Conservation (phyloP, 2,113 vertebrate genomes). For the Galeopterus variegatus region DNA sequence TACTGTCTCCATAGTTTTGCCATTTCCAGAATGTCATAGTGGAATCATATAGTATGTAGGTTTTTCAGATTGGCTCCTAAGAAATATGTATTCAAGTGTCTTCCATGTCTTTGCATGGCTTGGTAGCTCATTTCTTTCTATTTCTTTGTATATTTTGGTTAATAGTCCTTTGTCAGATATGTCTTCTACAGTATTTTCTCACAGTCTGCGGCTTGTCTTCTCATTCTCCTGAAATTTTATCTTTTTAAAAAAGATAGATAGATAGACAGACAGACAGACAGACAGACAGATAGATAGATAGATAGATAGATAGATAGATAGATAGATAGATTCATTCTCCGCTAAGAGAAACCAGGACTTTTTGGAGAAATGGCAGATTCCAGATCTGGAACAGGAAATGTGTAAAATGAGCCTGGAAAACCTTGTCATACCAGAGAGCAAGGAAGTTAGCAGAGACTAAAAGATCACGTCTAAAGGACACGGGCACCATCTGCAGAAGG, state of each 20-base stretch:
- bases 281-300: not conserved
- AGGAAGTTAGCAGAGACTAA: not conserved
- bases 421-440: not conserved
- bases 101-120: not conserved
- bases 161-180: not conserved
- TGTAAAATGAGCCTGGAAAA: not conserved
- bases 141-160: conserved; percentile 58
- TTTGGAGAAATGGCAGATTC: not conserved
- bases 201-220: not conserved
- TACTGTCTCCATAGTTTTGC: not conserved
- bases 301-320: not conserved
- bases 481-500: not conserved
- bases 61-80: conserved; percentile 10
- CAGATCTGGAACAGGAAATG: not conserved
- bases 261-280: not conserved
- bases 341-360: not conserved
- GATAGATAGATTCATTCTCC: not conserved
- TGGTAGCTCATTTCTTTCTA: not conserved
- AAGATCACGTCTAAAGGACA: not conserved
- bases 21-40: not conserved
- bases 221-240: conserved; percentile 15
- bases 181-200: conserved; percentile 37
- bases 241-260: not conserved
- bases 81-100: not conserved
- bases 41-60: not conserved